A percentile compares a stretch with the other conserved stretches of the same genome.
Conservation (phyloP, 1,140 invertebrate genomes). For the Listronotus bonariensis region DNA sequence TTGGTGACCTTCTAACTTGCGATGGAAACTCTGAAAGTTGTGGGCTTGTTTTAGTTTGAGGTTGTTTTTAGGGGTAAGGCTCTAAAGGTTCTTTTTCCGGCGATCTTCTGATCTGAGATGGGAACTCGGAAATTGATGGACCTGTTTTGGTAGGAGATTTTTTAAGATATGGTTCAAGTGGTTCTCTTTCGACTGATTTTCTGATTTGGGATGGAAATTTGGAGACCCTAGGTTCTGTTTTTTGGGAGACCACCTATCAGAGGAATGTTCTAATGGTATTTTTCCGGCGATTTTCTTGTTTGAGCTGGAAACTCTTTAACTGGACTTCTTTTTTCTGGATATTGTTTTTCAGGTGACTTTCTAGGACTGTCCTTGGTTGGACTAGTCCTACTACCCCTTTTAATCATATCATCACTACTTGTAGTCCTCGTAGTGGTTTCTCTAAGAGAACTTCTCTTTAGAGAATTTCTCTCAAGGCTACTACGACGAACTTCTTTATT, state of each 20-base stretch:
- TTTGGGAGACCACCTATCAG: constrained; percentile 33
- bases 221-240: constrained; percentile 16
- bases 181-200: constrained; percentile 37
- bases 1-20: constrained; percentile 35
- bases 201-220: constrained; percentile 37
- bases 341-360: constrained; percentile 29
- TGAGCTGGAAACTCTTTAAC: constrained; percentile 39
- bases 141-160: constrained; percentile 29
- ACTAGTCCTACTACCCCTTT: constrained; percentile 11
- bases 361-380: constrained; percentile 27
- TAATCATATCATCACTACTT: constrained; percentile 21
- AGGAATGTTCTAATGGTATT: constrained; percentile 19
- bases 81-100: constrained; percentile 39
- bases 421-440: constrained; percentile 24
- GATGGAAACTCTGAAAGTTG: constrained; percentile 34
- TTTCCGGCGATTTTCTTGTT: constrained; percentile 38
- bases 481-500: constrained; percentile 43
- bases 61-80: constrained; percentile 30
- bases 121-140: constrained; percentile 42
- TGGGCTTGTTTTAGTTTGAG: constrained; percentile 29
- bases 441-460: constrained; percentile 34
- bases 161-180: constrained; percentile 26
- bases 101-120: constrained; percentile 44
- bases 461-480: constrained; percentile 36
- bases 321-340: constrained; percentile 25